Conservation (phyloP, 2,797 vertebrate genomes). For the Enteromius paludinosus region DNA sequence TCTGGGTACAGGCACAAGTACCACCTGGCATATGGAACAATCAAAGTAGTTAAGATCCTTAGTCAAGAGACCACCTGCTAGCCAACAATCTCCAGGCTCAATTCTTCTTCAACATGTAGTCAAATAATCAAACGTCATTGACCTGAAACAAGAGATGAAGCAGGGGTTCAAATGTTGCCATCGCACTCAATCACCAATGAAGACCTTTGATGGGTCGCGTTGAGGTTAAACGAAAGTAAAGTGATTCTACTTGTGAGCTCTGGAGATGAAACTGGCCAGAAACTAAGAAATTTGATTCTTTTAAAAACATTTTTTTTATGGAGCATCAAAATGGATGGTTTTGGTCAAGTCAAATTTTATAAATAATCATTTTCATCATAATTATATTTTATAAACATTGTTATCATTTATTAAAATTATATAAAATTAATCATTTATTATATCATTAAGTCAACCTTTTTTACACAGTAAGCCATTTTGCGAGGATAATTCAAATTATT, state of each 20-base stretch:
- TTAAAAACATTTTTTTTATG: not conserved
- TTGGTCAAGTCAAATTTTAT: not conserved
- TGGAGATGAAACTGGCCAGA: not conserved
- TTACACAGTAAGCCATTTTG: not conserved
- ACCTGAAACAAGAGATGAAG: constrained; percentile 5
- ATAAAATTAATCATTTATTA: not conserved
- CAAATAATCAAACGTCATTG: constrained; percentile 25
- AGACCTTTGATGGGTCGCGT: not conserved
- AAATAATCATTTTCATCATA: no score
- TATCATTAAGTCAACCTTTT: not conserved
- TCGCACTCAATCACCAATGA: not conserved
- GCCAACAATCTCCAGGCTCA: constrained; percentile 11
- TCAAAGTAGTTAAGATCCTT: constrained; percentile 39
- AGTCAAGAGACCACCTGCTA: constrained; percentile 49
- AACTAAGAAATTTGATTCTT: not conserved
- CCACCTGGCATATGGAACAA: constrained; percentile 53
- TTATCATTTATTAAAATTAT: no score
- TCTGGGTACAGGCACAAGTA: constrained; percentile 42
- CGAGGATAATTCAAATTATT: not conserved
- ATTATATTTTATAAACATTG: no score
- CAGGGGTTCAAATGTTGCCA: not conserved
- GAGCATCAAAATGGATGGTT: not conserved
- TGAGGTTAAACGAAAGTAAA: not conserved
- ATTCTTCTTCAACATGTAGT: constrained; percentile 15
- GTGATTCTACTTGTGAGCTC: not conserved